These are phyloP conservation scores for Agelastica alni DNA, from an alignment of 2,888 invertebrate species.

Conservation along the genomic window DNA sequence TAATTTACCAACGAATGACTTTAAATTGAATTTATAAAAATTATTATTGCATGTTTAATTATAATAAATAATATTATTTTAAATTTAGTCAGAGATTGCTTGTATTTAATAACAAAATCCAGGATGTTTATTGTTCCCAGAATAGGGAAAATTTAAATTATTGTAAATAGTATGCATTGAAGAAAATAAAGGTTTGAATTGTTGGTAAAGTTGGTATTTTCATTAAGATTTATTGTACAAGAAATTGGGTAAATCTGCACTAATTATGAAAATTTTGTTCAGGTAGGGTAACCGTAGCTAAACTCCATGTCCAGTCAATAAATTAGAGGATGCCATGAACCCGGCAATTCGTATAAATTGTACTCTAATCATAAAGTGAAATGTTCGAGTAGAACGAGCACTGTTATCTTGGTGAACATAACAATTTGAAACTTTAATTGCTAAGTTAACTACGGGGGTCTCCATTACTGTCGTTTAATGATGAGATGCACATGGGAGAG, in stretches of 20 bases:
- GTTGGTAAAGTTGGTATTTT: too few species aligned
- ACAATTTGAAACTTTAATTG: conserved; percentile 55
- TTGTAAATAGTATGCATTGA: too few species aligned
- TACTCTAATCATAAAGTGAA: conserved; percentile 53
- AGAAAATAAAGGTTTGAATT: too few species aligned
- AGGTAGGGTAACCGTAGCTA: conserved; percentile 34
- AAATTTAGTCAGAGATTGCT: too few species aligned
- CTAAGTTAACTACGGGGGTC: conserved; percentile 52
- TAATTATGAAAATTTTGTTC: conserved; percentile 36
- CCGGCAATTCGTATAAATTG: conserved; percentile 49
- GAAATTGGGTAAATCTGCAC: conserved; percentile 20
- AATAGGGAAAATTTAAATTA: too few species aligned
- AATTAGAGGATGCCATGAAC: conserved; percentile 36
- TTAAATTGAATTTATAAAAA: too few species aligned
- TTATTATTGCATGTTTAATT: too few species aligned
- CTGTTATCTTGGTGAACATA: conserved; percentile 51
- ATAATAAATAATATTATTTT: too few species aligned
- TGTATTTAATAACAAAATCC: too few species aligned
- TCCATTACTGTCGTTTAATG: conserved; percentile 52
- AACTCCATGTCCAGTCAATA: conserved; percentile 37
- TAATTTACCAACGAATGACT: too few species aligned
- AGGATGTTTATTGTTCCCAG: too few species aligned
- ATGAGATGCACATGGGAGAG: conserved; percentile 41
- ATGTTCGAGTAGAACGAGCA: conserved; percentile 49
- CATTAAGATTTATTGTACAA: too few species aligned